Conservation (phyloP, 2,113 vertebrate species). For the Aspidoscelis tigris region DNA sequence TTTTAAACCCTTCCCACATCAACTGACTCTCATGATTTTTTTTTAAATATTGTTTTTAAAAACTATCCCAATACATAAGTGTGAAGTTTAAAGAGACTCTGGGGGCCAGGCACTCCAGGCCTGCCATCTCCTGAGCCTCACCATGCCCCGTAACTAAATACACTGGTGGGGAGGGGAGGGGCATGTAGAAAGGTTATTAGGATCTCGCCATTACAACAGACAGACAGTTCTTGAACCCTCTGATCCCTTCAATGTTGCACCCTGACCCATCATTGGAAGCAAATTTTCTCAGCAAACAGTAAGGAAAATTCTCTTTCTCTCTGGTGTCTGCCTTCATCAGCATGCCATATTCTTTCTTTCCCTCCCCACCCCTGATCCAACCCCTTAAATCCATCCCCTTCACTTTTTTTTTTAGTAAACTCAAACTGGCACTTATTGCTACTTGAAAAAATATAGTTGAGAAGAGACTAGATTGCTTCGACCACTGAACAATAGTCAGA, state of each 20-base stretch:
- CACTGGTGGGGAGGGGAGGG: slow-evolving; percentile 8
- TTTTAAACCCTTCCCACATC: slow-evolving; percentile 58
- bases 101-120: not conserved
- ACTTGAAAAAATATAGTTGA: slow-evolving; percentile 40
- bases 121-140: slow-evolving; percentile 2
- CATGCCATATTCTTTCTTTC: not conserved
- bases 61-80: slow-evolving; percentile 27
- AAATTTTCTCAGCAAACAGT: slow-evolving; percentile 6
- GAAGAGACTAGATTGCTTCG: slow-evolving; percentile 27
- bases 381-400: slow-evolving; percentile 14
- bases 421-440: slow-evolving; percentile 43
- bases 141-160: slow-evolving; percentile 5
- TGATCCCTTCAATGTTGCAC: slow-evolving; percentile 27
- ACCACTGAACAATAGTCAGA: not conserved
- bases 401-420: slow-evolving; percentile 24
- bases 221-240: slow-evolving; percentile 23
- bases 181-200: slow-evolving; percentile 24
- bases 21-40: slow-evolving; percentile 45
- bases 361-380: slow-evolving; percentile 22
- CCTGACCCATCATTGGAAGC: slow-evolving; percentile 3
- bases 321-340: slow-evolving; percentile 9
- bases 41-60: slow-evolving; percentile 47
- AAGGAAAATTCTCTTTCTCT: not conserved
- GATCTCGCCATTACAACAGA: slow-evolving; percentile 21
- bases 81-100: slow-evolving; percentile 18